These are phyloP conservation scores for Octomys mimax DNA, from an alignment of 2,797 vertebrate genomes.

Conservation along the genomic window DNA sequence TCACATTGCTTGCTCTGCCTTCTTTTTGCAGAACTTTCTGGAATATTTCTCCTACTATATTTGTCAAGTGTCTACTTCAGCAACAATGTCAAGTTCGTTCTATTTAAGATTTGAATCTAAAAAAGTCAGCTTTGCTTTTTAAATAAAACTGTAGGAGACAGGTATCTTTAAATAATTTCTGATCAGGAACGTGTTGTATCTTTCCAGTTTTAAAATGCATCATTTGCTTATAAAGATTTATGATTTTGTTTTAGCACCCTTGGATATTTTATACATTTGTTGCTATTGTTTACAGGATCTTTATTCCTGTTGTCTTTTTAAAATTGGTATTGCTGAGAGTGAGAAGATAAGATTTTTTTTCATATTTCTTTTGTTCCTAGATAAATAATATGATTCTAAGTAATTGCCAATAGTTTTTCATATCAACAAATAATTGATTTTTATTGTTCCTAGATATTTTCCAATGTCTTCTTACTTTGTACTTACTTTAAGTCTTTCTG, in stretches of 20 bases:
- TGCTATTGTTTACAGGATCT: background rate
- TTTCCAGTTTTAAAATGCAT: constrained; percentile 38
- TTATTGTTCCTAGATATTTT: constrained; percentile 22
- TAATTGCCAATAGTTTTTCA: constrained; percentile 24
- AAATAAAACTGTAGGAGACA: constrained; percentile 36
- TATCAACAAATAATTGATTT: background rate
- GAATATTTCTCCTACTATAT: background rate
- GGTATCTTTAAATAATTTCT: constrained; percentile 13
- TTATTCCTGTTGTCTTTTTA: background rate
- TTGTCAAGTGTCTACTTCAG: background rate
- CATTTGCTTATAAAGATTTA: background rate
- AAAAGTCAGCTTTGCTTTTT: constrained; percentile 32
- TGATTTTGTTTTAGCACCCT: background rate
- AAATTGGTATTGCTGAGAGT: constrained; percentile 43
- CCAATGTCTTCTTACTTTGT: background rate
- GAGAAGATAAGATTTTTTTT: background rate
- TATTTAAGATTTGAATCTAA: background rate
- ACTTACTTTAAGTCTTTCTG: constrained; percentile 50
- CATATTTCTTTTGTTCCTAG: background rate
- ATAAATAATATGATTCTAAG: background rate
- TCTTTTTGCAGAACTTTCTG: constrained; percentile 1
- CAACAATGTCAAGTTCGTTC: background rate
- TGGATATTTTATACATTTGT: constrained; percentile 8
- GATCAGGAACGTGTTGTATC: background rate
- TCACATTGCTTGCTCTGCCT: background rate